phyloP scores from a whole-genome alignment of 2,113 vertebrate species.

The Balaenoptera acutorostrata region DNA sequence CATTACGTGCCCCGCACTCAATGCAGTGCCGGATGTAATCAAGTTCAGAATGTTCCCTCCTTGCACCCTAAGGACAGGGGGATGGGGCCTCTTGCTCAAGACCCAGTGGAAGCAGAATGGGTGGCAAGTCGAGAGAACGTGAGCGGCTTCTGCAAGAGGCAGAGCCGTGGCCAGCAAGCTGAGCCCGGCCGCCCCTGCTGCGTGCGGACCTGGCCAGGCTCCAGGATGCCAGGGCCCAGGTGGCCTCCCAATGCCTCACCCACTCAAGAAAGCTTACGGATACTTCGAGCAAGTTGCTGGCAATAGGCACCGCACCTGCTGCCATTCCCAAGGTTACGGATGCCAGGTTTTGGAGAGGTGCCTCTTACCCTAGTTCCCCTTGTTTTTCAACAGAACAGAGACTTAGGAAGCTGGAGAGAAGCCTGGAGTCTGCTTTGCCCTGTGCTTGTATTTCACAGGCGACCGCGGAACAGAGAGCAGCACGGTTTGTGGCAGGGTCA shows the following conservation, averaged over 20 bases:
- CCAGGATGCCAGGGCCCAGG: no score
- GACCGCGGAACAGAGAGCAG: neutral
- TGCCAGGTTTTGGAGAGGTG: neutral
- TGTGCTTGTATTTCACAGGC: neutral
- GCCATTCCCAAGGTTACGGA: neutral
- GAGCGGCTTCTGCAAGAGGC: neutral
- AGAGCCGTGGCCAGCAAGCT: neutral
- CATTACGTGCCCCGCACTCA: neutral
- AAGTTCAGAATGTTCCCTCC: neutral
- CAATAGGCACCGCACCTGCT: neutral
- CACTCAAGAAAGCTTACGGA: neutral
- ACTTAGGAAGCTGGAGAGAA: neutral
- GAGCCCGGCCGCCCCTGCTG: neutral
- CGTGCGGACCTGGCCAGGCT: neutral
- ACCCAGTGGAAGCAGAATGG: neutral
- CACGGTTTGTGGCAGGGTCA: neutral
- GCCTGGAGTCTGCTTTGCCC: neutral
- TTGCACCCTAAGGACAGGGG: neutral
- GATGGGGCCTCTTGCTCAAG: neutral
- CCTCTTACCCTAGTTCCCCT: neutral
- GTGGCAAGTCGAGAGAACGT: neutral
- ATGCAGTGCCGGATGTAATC: neutral
- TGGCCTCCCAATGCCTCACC: neutral
- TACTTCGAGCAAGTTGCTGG: neutral
- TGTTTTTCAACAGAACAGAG: neutral